phyloP scores from a whole-genome alignment of 1,140 invertebrate species.

The Coptotermes formosanus region DNA sequence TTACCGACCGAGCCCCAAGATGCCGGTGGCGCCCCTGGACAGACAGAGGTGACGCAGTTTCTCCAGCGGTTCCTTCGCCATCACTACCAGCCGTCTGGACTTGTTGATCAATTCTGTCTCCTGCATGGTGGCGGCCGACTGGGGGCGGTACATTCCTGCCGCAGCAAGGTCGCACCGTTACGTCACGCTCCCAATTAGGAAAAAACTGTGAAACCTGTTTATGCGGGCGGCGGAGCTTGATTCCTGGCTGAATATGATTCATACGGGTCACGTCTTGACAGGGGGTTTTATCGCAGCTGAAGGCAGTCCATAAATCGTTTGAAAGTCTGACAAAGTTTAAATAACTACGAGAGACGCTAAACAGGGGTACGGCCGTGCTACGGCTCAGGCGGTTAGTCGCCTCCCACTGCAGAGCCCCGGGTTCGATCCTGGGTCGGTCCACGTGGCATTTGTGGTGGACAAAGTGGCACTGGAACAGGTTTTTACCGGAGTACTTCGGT shows the following conservation, averaged over 20 bases:
- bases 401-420: too few species aligned
- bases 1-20: slow-evolving; percentile 83
- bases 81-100: slow-evolving; percentile 37
- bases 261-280: neutral
- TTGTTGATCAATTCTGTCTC: slow-evolving; percentile 30
- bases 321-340: too few species aligned
- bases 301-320: too few species aligned
- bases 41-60: slow-evolving; percentile 81
- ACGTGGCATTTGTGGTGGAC: too few species aligned
- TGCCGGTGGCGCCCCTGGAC: slow-evolving; percentile 81
- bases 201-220: neutral
- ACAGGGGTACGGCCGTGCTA: too few species aligned
- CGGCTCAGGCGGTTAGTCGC: too few species aligned
- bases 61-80: slow-evolving; percentile 75
- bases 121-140: neutral
- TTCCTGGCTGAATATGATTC: neutral
- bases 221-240: neutral
- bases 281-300: too few species aligned
- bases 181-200: neutral
- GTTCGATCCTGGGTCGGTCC: too few species aligned
- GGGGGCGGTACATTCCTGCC: slow-evolving; percentile 10
- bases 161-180: slow-evolving; percentile 33
- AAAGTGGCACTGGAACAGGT: too few species aligned
- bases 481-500: too few species aligned
- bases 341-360: too few species aligned